Base-by-base conservation (phyloP, 2,888 invertebrate species). In the Drosophila borborema region DNA sequence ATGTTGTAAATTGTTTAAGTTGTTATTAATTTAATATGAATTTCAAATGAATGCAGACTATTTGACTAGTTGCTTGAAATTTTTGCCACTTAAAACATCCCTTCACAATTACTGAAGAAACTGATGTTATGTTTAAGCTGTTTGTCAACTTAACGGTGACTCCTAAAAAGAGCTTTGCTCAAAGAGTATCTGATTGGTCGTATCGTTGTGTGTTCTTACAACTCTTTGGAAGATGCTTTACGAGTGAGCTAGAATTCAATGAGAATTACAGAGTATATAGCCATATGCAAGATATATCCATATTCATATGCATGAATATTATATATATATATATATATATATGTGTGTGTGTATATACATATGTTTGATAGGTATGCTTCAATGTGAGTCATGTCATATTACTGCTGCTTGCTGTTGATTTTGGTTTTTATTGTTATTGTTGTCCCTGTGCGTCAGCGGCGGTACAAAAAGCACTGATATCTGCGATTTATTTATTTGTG, bases 401-500 rank as follows among this genome's bases (percentile, higher is more conserved):
- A 61, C 36, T 66, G 54, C 49, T 60, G 18, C 20, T 45, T 23
- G 46, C 16, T 56, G 55, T 34, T 59, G 48, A 20, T 23, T 23
- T 55, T 59, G 45, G 18, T 7, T 63, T 23, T 23, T 43, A 53
- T 31, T 61, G 53, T 31, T 51, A 38, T 63, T 60, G 61, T 45
- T 54, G 64, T 65, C 12, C 48, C 63, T 59, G 66, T 80, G 80
- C 77, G 70, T 78, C 74, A 79, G 38, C 73, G 66, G 61, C 45
- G 38, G 67, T 62, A 80, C 53, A 62, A 79, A 59, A 60, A 60
- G 46, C 64, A 65, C 56, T 59, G 80, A 80, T 79, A 80, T 58
- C 70, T 61, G 69, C 66, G 67, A 81, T 74, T 77, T 77, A 77
- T 74, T 74, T 81, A 55, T 81, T 81, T 81, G 59, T 64, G 66